Conservation (phyloP, 2,797 vertebrate species). For the Coracias cyanogaster region DNA sequence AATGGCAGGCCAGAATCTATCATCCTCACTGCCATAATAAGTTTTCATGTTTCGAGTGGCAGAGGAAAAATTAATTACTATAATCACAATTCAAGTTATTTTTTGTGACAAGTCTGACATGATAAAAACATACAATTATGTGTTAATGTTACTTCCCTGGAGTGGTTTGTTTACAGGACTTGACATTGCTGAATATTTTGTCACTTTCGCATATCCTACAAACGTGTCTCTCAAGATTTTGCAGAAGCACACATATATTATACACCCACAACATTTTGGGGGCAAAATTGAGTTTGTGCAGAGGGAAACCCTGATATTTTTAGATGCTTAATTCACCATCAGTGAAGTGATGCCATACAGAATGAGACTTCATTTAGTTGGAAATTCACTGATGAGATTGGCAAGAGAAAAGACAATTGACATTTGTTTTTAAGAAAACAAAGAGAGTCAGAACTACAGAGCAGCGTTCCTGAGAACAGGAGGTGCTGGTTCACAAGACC, state of each 20-base stretch:
- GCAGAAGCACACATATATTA: not conserved
- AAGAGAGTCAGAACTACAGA: not conserved
- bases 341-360: not conserved
- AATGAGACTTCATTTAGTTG: not conserved
- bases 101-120: conserved; percentile 48
- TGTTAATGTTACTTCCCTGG: conserved; percentile 54
- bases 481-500: not conserved
- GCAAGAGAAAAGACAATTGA: not conserved
- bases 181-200: conserved; percentile 42
- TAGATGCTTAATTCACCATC: not conserved
- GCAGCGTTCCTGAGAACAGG: not conserved
- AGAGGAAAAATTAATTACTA: conserved; percentile 66
- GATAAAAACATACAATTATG: conserved; percentile 67
- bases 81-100: conserved; percentile 47
- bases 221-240: not conserved
- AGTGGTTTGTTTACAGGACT: conserved; percentile 54
- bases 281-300: not conserved
- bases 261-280: not conserved
- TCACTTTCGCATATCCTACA: not conserved
- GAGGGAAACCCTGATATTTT: not conserved
- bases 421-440: conserved; percentile 35
- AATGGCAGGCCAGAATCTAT: conserved; percentile 31
- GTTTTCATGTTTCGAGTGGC: conserved; percentile 46
- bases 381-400: not conserved
- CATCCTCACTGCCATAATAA: conserved; percentile 30